Evolutionary conservation across 30 jellyfish, hydroid and myxozoan species (phyloP).

Genomic region (Cassiopea andromeda): DNA sequence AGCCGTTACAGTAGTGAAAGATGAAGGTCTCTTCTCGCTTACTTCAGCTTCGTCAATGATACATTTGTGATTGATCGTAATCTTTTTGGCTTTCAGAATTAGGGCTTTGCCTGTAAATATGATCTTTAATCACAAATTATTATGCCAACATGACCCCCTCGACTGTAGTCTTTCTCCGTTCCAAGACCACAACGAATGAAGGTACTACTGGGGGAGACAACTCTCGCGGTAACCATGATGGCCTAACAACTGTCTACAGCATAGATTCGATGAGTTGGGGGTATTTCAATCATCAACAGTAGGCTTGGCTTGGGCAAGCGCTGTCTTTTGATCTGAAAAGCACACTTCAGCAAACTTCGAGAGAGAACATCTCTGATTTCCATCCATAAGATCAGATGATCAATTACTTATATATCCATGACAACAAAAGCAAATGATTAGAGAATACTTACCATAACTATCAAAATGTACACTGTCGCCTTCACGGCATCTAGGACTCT

Average conservation of each 20-base stretch:
- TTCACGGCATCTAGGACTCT: no score
- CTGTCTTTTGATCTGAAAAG: constrained; percentile 22
- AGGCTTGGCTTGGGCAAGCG: constrained; percentile 47
- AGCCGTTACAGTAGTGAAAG: no score
- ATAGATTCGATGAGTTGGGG: neutral
- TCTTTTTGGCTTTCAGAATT: neutral
- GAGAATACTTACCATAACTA: neutral
- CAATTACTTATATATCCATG: neutral
- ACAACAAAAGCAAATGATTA: neutral
- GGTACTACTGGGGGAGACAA: neutral
- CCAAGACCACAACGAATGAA: neutral
- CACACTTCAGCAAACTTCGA: constrained; percentile 24
- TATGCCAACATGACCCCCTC: neutral
- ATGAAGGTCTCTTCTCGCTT: neutral
- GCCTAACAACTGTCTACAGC: neutral
- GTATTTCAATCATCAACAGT: neutral
- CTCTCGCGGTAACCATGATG: neutral
- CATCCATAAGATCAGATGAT: neutral
- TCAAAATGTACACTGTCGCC: no score
- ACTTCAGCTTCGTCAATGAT: neutral
- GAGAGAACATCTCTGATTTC: neutral
- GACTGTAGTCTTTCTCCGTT: neutral
- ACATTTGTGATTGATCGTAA: neutral
- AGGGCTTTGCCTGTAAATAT: neutral
- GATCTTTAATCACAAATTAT: neutral